These are phyloP conservation scores for Nanger granti DNA, from an alignment of 2,113 vertebrate species.

Conservation along the genomic window DNA sequence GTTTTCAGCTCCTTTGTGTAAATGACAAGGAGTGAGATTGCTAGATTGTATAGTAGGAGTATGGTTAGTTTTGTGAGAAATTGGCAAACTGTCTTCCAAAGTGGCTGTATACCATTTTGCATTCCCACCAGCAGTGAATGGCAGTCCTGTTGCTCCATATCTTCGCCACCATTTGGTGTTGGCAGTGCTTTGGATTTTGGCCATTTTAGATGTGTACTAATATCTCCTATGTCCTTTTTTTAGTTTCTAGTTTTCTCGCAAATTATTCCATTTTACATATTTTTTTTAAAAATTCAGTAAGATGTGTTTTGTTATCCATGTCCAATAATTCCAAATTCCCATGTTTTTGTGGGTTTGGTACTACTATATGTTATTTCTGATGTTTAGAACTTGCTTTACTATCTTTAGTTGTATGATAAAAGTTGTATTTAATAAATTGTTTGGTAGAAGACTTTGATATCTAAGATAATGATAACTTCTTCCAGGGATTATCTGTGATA, in stretches of 20 bases:
- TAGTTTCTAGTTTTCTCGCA: background rate
- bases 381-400: background rate
- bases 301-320: background rate
- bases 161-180: background rate
- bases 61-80: background rate
- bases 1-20: background rate
- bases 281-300: background rate
- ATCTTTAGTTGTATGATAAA: background rate
- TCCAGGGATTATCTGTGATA: background rate
- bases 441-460: background rate
- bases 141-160: background rate
- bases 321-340: background rate
- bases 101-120: background rate
- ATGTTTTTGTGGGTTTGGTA: background rate
- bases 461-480: background rate
- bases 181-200: background rate
- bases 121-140: background rate
- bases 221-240: background rate
- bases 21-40: background rate
- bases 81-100: background rate
- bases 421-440: background rate
- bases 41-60: background rate
- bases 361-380: background rate
- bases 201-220: background rate
- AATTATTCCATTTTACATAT: background rate